Evolutionary conservation across 1,140 invertebrate species (phyloP).

Genomic region (Solen grandis): DNA sequence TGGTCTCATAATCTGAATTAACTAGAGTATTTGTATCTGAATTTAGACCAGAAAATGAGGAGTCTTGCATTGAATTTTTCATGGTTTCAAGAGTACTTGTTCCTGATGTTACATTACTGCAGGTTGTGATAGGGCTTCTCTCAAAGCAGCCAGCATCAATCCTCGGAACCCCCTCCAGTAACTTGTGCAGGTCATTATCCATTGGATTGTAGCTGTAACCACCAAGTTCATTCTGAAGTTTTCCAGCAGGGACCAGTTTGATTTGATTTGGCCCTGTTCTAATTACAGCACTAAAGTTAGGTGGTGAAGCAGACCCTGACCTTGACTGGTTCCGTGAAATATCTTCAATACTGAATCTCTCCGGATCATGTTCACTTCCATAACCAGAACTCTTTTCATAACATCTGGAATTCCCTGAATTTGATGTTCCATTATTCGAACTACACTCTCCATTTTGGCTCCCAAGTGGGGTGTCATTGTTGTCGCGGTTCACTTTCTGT

Average conservation of each 20-base stretch:
- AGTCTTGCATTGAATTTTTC: constrained; percentile 40
- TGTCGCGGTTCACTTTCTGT: constrained; percentile 61
- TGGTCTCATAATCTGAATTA: constrained; percentile 37
- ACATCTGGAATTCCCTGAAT: constrained; percentile 62
- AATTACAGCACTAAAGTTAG: constrained; percentile 76
- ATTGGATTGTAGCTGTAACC: constrained; percentile 41
- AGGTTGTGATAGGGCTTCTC: constrained; percentile 66
- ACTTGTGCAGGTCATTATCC: constrained; percentile 68
- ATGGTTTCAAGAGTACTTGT: constrained; percentile 52
- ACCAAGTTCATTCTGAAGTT: constrained; percentile 55
- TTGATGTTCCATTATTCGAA: constrained; percentile 70
- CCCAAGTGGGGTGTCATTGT: constrained; percentile 73
- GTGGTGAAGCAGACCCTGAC: constrained; percentile 71
- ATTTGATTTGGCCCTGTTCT: constrained; percentile 77
- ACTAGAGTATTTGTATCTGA: constrained; percentile 51
- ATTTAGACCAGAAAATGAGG: constrained; percentile 30
- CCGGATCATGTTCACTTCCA: constrained; percentile 77
- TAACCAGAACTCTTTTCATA: constrained; percentile 78
- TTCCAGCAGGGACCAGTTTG: constrained; percentile 73
- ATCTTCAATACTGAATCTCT: constrained; percentile 72
- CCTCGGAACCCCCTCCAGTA: constrained; percentile 73
- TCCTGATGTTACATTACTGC: constrained; percentile 49
- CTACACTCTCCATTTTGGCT: constrained; percentile 68
- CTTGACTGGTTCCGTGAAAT: constrained; percentile 67
- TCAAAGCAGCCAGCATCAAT: constrained; percentile 74